Evolutionary conservation across 1,140 invertebrate species (phyloP), one percentile per base, ranked within the genome.

Genomic region (Ceratoteleas bidentatus): DNA sequence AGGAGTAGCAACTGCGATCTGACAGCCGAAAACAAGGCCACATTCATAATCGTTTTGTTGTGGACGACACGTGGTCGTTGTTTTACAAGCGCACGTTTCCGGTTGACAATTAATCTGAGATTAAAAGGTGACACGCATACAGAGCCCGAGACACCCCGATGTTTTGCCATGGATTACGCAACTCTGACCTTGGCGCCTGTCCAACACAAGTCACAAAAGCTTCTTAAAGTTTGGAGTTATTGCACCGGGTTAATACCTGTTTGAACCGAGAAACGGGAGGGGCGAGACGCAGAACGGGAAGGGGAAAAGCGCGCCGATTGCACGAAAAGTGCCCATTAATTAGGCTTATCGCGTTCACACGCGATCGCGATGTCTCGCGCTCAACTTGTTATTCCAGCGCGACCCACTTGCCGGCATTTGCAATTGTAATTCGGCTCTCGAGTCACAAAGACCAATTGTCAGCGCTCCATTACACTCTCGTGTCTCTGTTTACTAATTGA

Each of bases 161-260:
- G 53, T 75, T 60, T 70, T 75, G 60, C 65, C 47, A 52, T 53
- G 40, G 68, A 74, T 75, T 70, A n/a, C 47, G 53, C 53, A 70
- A 70, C 60, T 16, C 10, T 70, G 70, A 81, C 78, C 78, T 81
- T 81, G 78, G 78, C 62, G 61, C 66, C 65, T 74, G 69, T 74
- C 78, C 78, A 81, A 81, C 60, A 43, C 70, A 70, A 81, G 24
- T 24, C 4, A 24, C n/a, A 24, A 24, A 24, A 75, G 78, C 65
- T 81, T 40, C 45, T 75, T 75, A 70, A 75, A 65, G 16, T 81
- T 72, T 66, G 36, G 54, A 81, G 49, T 69, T 73, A 62, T 73
- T 66, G 24, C 32, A 33, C 36, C 38, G n/a, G 57, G n/a, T 33
- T 69, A 77, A 24, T 24, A 24, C 1, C 24, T 24, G 24, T 24